Evolutionary conservation across 2,113 vertebrate species (phyloP), one percentile per base, ranked within the genome.

Genomic region (Canis aureus): DNA sequence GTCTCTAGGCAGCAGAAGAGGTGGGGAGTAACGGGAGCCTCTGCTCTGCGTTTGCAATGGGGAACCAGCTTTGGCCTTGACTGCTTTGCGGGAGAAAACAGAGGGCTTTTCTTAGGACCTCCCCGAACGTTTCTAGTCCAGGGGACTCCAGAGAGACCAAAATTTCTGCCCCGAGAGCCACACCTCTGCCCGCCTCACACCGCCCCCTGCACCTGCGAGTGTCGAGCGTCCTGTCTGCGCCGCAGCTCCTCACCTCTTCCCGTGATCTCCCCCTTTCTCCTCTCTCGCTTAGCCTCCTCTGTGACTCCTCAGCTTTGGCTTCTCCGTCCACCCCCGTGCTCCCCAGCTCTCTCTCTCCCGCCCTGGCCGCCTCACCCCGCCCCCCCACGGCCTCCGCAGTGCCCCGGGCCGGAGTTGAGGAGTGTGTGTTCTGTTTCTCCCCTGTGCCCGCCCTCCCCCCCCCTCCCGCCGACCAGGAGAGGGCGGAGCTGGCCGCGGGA

Each of bases 401-500:
- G 66, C 64, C 98, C 98, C 98, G 99, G 99, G 74, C 67, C 98
- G 97, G 97, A 99, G 99, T 99, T 99, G 98, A 99, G 99, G 99
- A 98, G 99, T 99, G 98, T 98, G 94, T 99, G 99, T 98, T 98
- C 98, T 99, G 98, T 98, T 95, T 98, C 96, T 95, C 76, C 95
- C 98, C 74, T 97, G 97, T 97, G 97, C 97, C 97, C 95, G 97
- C 96, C 94, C 76, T 79, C 94, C 85, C 73, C 97, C 97, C 69
- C 88, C 97, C 79, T 98, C 98, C 98, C 98, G 91, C 93, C 83
- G 99, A 99, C 99, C 99, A 99, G 99, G 99, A 99, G 98, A 99
- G 99, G 98, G 99, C 99, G 99, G 99, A 99, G 98, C 98, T 99
- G 98, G 99, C 99, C 98, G 99, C 99, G 23, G 99, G 99, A 99